Base-by-base conservation (phyloP, 2,797 vertebrate genomes). In the Protonibea diacanthus region DNA sequence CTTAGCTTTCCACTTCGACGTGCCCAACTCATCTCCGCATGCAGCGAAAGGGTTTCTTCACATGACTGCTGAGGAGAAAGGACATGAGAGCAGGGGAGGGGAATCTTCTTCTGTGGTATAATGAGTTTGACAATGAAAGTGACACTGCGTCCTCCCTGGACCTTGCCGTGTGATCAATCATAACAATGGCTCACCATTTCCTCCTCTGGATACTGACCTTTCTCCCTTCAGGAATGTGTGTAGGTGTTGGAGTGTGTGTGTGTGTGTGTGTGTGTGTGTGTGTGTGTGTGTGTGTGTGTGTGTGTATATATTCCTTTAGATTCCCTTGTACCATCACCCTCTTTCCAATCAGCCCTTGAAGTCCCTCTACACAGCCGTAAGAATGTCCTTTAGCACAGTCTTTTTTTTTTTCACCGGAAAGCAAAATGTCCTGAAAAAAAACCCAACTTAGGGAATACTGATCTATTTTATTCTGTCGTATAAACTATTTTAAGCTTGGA, bases 71-170 rank as follows among this genome's bases (percentile, higher is more conserved):
- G 81, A 64, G 73, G 84, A 86, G 74, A 88, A 76, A 87, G 87
- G 86, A 91, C 88, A 84, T 62, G 80, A 56, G 81, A 84, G 86
- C 53, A 23, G 61, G 66, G 81, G 86, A 81, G 76, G 81, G 72
- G 81, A 63, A 74, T 84, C 86, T 87, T 91, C 90, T 82, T 86
- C 88, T 70, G 55, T 84, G 83, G 88, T 89, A 85, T 94, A 94
- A 94, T 94, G 92, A 94, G 91, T 92, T 92, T 93, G 94, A 94
- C 93, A 93, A 92, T 94, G 93, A 94, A 93, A 93, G 92, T 93
- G 91, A 93, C 92, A 92, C 92, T 67, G 80, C 55, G 87, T 93
- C 94, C 92, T 94, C 92, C 76, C 83, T 81, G 86, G 88, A 92
- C 93, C 90, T 92, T 86, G 89, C 85, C 66, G 81, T 89, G 92